Evolutionary conservation across 2,113 vertebrate species (phyloP).

Genomic region (Amblyopsis rosae): DNA sequence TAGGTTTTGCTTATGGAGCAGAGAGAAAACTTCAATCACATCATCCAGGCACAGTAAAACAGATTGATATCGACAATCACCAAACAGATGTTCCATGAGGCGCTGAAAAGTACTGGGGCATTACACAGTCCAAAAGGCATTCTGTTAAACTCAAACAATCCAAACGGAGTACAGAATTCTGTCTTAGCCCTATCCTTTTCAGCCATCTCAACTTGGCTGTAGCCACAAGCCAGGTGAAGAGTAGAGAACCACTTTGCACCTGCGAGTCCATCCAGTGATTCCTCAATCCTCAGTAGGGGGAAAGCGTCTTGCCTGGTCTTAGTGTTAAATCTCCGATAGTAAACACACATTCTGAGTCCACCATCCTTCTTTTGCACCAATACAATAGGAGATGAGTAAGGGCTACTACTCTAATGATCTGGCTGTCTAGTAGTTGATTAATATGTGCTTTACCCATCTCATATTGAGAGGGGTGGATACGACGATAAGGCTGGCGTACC

Average conservation of each 20-base stretch:
- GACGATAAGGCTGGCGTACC: neutral
- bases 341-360: neutral
- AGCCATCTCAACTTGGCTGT: neutral
- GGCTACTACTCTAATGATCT: neutral
- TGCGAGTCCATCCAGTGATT: neutral
- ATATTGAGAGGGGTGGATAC: neutral
- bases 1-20: neutral
- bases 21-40: neutral
- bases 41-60: neutral
- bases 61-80: neutral
- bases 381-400: neutral
- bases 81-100: neutral
- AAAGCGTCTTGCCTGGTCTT: slow-evolving; percentile 13
- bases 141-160: no score
- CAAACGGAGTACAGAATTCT: neutral
- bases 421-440: neutral
- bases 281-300: neutral
- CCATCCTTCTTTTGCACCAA: neutral
- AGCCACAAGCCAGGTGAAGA: neutral
- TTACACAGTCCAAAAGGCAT: no score
- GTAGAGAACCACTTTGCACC: neutral
- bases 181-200: slow-evolving; percentile 17
- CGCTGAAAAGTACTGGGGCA: no score
- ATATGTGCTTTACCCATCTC: neutral
- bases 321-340: slow-evolving; percentile 2